Evolutionary conservation across 2,797 vertebrate genomes (phyloP).

Genomic region (Danio albolineatus): DNA sequence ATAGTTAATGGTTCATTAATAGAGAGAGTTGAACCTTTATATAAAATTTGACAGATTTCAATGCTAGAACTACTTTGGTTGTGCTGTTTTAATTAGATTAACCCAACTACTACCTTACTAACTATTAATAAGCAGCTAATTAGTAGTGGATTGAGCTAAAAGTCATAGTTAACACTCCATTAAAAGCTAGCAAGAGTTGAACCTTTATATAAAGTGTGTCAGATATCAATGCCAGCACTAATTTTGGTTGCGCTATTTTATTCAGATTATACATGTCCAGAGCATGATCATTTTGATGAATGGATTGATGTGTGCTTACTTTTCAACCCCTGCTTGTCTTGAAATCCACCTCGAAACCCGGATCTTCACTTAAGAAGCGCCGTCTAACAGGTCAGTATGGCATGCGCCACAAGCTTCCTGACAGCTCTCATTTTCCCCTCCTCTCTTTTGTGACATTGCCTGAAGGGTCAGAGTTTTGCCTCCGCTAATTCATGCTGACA

Average conservation of each 20-base stretch:
- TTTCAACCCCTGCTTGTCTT: neutral
- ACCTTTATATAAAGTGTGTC: no score
- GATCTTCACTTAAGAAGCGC: neutral
- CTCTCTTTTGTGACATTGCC: constrained; percentile 64
- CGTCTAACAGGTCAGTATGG: constrained; percentile 37
- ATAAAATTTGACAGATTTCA: neutral
- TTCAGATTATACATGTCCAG: neutral
- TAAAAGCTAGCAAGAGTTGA: no score
- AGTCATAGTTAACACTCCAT: no score
- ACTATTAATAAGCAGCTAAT: no score
- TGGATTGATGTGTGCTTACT: neutral
- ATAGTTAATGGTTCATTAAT: no score
- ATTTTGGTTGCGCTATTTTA: neutral
- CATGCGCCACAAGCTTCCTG: constrained; percentile 76
- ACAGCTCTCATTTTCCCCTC: constrained; percentile 72
- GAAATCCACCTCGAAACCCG: neutral
- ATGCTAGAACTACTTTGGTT: neutral
- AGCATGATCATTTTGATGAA: neutral
- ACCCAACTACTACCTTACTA: no score
- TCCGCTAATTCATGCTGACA: constrained; percentile 80
- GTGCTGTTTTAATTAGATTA: no score
- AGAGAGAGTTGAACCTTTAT: no score
- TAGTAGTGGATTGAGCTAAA: no score
- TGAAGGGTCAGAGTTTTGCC: constrained; percentile 70
- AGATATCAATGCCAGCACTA: neutral